phyloP scores from a whole-genome alignment of 1,140 invertebrate species.

The Penaeus vannamei region DNA sequence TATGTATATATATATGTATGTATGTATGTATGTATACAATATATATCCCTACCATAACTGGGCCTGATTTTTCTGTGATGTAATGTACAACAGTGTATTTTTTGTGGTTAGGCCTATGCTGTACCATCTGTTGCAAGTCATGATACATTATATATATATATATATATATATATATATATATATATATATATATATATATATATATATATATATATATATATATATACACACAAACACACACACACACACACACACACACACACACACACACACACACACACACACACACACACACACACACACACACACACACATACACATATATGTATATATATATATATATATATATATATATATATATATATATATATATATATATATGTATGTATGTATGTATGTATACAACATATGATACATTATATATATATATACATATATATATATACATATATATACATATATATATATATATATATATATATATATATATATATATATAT shows the following conservation, averaged over 20 bases:
- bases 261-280: too few species aligned
- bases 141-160: too few species aligned
- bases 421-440: not conserved
- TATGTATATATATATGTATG: not conserved
- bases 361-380: not conserved
- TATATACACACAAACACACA: not conserved
- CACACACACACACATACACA: not conserved
- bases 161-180: too few species aligned
- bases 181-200: too few species aligned
- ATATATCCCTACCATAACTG: not conserved
- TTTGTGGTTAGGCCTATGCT: too few species aligned
- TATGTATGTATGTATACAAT: not conserved
- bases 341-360: not conserved
- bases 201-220: conserved; percentile 9
- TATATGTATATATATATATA: not conserved
- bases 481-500: not conserved
- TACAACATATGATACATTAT: not conserved
- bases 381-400: not conserved
- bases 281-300: too few species aligned
- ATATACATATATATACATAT: not conserved
- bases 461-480: conserved; percentile 16
- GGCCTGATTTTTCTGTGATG: too few species aligned
- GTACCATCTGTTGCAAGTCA: too few species aligned
- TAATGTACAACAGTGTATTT: too few species aligned
- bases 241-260: not conserved